Percentiles rank a stretch among this genome's conserved stretches.
These are phyloP conservation scores for Natator depressus DNA, from an alignment of 2,113 vertebrate genomes.

Conservation along the genomic window DNA sequence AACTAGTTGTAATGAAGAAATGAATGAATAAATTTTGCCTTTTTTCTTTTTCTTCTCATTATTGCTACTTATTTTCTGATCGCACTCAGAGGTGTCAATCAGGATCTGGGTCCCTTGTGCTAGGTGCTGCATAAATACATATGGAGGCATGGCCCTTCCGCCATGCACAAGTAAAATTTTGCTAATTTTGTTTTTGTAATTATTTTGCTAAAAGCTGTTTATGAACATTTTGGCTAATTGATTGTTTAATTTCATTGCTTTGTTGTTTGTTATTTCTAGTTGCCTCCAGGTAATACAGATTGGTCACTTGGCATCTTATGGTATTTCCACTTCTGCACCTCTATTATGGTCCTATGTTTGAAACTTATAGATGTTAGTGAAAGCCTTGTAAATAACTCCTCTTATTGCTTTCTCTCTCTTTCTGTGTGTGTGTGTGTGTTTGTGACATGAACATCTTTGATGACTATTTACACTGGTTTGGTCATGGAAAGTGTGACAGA, in stretches of 20 bases:
- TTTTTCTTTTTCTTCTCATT: not conserved
- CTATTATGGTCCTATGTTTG: not conserved
- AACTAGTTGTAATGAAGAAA: not conserved
- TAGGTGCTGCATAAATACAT: not conserved
- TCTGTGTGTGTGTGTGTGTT: not conserved
- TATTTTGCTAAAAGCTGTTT: not conserved
- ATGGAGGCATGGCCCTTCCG: not conserved
- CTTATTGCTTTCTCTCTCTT: not conserved
- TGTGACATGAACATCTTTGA: not conserved
- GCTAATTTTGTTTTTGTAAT: not conserved
- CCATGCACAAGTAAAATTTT: not conserved
- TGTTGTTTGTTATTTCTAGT: not conserved
- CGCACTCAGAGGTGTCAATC: not conserved
- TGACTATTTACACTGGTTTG: not conserved
- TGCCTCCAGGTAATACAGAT: not conserved
- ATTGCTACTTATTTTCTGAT: not conserved
- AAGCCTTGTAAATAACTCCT: not conserved
- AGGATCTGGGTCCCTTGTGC: not conserved
- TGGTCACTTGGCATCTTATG: not conserved
- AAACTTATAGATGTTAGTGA: not conserved
- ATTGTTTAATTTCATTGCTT: not conserved
- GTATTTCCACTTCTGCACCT: not conserved
- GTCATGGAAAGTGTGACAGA: not conserved
- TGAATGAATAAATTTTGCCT: not conserved
- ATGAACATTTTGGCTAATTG: not conserved